phyloP scores from a whole-genome alignment of 2,888 invertebrate genomes.

The Sphaeridia pumilis region DNA sequence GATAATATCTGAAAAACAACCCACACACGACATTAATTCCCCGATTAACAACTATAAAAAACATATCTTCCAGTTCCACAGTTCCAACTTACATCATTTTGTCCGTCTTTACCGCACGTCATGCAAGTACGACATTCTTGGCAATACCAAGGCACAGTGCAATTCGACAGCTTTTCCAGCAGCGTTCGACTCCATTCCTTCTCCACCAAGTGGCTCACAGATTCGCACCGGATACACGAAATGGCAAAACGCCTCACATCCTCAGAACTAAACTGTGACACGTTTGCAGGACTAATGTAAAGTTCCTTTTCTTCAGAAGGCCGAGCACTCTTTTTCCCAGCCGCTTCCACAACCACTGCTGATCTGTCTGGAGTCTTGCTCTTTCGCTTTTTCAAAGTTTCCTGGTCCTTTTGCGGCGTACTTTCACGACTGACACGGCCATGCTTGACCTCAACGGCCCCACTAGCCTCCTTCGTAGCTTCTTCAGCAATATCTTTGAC shows the following conservation, averaged over 20 bases:
- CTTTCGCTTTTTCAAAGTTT: background rate
- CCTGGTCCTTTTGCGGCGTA: background rate
- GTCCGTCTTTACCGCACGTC: conserved; percentile 15
- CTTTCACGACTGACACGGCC: too few relatives aligned
- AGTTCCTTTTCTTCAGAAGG: background rate
- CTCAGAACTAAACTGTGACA: background rate
- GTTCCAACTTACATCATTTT: conserved; percentile 12
- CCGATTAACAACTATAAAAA: background rate
- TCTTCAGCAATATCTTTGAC: too few relatives aligned
- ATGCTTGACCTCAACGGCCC: too few relatives aligned
- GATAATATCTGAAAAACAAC: conserved; percentile 19
- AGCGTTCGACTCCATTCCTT: conserved; percentile 5
- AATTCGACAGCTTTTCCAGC: conserved; percentile 2
- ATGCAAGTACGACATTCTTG: conserved; percentile 18
- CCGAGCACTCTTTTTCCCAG: background rate
- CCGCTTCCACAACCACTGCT: background rate
- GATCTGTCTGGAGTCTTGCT: background rate
- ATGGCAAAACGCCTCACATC: background rate
- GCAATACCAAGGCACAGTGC: conserved; percentile 19
- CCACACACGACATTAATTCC: background rate
- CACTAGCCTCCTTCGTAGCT: too few relatives aligned
- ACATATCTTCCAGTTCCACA: background rate
- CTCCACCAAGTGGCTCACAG: background rate
- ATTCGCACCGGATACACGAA: conserved; percentile 5
- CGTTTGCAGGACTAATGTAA: background rate